These are phyloP conservation scores for Cyphomyrmex costatus DNA, from an alignment of 1,140 invertebrate species.

Conservation along the genomic window DNA sequence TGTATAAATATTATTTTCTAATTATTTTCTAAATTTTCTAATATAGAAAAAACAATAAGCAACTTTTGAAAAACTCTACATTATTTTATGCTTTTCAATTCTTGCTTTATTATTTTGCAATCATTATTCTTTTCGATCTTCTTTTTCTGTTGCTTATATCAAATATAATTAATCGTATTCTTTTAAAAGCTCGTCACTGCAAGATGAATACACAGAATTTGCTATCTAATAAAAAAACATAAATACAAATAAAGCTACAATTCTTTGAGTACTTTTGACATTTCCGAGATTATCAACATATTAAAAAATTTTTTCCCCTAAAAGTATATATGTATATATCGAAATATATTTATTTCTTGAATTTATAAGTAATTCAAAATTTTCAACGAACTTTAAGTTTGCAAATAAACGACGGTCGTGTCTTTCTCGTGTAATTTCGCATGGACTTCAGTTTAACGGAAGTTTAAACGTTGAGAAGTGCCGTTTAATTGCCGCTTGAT, in stretches of 20 bases:
- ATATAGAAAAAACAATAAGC: not conserved
- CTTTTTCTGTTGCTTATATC: not conserved
- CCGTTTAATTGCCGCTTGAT: constrained; percentile 54
- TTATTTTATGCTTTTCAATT: constrained; percentile 4
- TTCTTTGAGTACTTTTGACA: not conserved
- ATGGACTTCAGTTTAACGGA: constrained; percentile 20
- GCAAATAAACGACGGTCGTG: constrained; percentile 6
- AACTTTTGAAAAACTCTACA: not conserved
- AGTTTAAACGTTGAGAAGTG: constrained; percentile 40
- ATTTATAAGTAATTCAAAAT: constrained; percentile 2
- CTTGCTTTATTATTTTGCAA: not conserved
- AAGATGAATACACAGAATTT: not conserved
- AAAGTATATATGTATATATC: too few species aligned
- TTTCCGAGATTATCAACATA: not conserved
- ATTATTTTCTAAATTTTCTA: not conserved
- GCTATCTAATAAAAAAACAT: constrained; percentile 5
- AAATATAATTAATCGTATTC: not conserved
- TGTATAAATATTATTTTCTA: not conserved
- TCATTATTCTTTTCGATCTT: not conserved
- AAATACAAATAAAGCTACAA: not conserved
- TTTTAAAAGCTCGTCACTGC: not conserved
- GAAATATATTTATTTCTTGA: constrained; percentile 8
- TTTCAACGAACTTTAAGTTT: not conserved
- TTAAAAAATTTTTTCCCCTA: not conserved
- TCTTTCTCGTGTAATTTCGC: constrained; percentile 4